Percentiles rank a stretch among this genome's conserved stretches.
Conservation (phyloP, 2,113 vertebrate species). For the Prolemur simus region DNA sequence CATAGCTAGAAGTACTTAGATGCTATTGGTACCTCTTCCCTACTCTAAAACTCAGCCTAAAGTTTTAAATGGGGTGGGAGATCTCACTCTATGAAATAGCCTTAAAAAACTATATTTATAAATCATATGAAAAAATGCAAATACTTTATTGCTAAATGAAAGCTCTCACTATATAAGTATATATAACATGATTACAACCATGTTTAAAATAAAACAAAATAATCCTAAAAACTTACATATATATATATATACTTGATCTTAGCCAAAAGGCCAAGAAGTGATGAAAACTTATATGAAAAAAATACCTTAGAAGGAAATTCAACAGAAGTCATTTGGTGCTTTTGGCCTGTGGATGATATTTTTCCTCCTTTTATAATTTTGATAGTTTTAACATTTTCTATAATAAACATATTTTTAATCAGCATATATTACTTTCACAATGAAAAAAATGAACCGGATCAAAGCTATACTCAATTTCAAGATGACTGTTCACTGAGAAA, state of each 20-base stretch:
- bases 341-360: not conserved
- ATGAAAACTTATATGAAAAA: not conserved
- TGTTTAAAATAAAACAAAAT: not conserved
- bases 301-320: not conserved
- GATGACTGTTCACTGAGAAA: not conserved
- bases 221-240: not conserved
- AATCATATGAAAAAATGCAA: not conserved
- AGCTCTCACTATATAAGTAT: not conserved
- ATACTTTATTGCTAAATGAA: slow-evolving; percentile 11
- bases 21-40: not conserved
- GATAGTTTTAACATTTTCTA: not conserved
- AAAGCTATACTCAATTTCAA: slow-evolving; percentile 24
- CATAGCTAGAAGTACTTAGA: not conserved
- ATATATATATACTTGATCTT: not conserved
- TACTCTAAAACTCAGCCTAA: not conserved
- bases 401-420: not conserved
- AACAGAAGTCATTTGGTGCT: not conserved
- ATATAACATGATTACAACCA: not conserved
- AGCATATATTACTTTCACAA: not conserved
- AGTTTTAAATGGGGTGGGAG: not conserved
- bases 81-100: not conserved
- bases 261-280: too few relatives aligned
- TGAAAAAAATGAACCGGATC: not conserved
- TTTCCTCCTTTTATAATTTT: not conserved
- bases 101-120: not conserved